Evolutionary conservation across 92 coral and sea anemone genomes (phyloP).

Genomic region (Chrysogorgia sp.): DNA sequence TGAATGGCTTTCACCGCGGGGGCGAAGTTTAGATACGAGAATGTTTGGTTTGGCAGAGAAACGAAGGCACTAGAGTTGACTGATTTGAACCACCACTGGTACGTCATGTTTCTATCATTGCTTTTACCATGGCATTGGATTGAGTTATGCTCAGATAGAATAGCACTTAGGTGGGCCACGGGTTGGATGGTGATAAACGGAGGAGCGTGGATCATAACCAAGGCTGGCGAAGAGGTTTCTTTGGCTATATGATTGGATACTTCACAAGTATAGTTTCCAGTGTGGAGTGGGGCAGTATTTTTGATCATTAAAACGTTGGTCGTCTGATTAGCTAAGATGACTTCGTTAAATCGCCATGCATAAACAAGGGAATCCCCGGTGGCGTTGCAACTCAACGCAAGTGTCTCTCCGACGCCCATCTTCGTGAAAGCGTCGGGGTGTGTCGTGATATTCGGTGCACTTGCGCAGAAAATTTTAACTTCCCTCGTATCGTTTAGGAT

Average conservation of each 20-base stretch:
- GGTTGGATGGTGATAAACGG: slow-evolving; percentile 66
- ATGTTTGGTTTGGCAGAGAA: slow-evolving; percentile 43
- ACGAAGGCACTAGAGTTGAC: slow-evolving; percentile 19
- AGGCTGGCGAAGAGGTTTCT: slow-evolving; percentile 60
- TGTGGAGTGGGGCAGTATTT: slow-evolving; percentile 39
- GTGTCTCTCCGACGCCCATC: slow-evolving; percentile 52
- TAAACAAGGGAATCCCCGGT: slow-evolving; percentile 48
- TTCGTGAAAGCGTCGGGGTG: slow-evolving; percentile 67
- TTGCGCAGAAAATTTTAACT: slow-evolving; percentile 65
- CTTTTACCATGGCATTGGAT: slow-evolving; percentile 59
- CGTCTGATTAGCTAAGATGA: slow-evolving; percentile 26
- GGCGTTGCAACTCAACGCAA: slow-evolving; percentile 65
- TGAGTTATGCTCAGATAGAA: slow-evolving; percentile 42
- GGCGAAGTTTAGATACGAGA: slow-evolving; percentile 55
- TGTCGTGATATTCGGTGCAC: slow-evolving; percentile 69
- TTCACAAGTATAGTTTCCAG: slow-evolving; percentile 72
- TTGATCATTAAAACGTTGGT: slow-evolving; percentile 38
- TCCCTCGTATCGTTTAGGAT: slow-evolving; percentile 52
- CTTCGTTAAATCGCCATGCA: slow-evolving; percentile 68
- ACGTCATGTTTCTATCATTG: slow-evolving; percentile 47
- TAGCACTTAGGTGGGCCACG: slow-evolving; percentile 53
- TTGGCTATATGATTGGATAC: slow-evolving; percentile 68
- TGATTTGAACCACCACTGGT: slow-evolving; percentile 73
- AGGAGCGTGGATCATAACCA: slow-evolving; percentile 68
- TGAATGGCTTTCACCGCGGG: slow-evolving; percentile 21